Evolutionary conservation across 2,888 invertebrate genomes (phyloP).

Genomic region (Phymatocera aterrima): DNA sequence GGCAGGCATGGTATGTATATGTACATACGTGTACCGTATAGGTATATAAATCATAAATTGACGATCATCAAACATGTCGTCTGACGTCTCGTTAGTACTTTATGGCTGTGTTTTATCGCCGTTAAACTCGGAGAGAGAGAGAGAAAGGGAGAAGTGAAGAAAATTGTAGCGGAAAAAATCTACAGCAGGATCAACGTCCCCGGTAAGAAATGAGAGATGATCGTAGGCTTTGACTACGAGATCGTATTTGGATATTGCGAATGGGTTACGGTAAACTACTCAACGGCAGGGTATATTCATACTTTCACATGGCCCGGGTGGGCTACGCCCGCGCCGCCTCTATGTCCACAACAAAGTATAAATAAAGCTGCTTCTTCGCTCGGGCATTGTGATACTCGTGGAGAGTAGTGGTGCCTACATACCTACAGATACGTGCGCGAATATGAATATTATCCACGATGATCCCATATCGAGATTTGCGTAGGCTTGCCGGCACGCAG

Average conservation of each 20-base stretch:
- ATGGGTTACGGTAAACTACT: conserved; percentile 64
- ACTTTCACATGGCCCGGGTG: conserved; percentile 54
- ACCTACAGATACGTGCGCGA: not conserved
- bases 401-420: not conserved
- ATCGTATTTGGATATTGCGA: conserved; percentile 21
- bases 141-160: too few species aligned
- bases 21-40: not conserved
- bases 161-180: not conserved
- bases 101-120: not conserved
- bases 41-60: not conserved
- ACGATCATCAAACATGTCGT: not conserved
- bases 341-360: conserved; percentile 70
- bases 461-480: conserved; percentile 68
- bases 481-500: conserved; percentile 59
- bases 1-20: too few species aligned
- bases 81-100: not conserved
- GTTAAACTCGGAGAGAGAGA: not conserved
- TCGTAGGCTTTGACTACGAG: not conserved
- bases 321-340: conserved; percentile 66
- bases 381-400: conserved; percentile 65
- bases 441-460: conserved; percentile 57
- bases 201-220: not conserved
- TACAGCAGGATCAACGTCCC: not conserved
- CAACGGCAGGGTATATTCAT: conserved; percentile 65
- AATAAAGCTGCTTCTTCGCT: conserved; percentile 69